Percentiles rank a stretch among this genome's conserved stretches.
Conservation (phyloP, 37 sponge, comb jelly and placozoan species). For the Axinella damicornis region DNA sequence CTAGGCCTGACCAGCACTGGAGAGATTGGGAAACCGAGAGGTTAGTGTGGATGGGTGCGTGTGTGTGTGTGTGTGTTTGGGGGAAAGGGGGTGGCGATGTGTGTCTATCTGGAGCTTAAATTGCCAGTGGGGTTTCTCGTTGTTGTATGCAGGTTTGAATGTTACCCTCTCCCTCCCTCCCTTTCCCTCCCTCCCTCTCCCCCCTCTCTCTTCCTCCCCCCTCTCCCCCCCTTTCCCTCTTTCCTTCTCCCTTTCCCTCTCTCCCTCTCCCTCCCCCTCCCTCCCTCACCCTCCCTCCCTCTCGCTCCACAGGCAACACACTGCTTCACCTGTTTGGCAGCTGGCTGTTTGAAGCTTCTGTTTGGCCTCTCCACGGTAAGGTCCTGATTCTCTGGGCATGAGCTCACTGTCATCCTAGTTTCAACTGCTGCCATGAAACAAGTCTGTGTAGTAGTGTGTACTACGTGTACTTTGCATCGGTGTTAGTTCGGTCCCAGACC, state of each 20-base stretch:
- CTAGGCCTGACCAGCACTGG: neutral
- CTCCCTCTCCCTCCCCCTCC: neutral
- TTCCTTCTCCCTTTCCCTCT: too few species aligned
- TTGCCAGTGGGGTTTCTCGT: too few species aligned
- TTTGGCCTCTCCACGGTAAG: slow-evolving; percentile 55
- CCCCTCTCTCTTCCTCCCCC: too few species aligned
- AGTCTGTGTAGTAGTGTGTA: too few species aligned
- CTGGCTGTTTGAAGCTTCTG: slow-evolving; percentile 91
- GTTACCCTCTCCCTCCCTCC: too few species aligned
- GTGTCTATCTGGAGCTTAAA: too few species aligned
- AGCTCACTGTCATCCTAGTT: neutral
- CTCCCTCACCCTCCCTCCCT: neutral
- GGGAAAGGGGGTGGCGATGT: neutral
- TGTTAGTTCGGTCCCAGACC: too few species aligned
- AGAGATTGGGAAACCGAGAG: slow-evolving; percentile 48
- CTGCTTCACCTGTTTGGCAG: slow-evolving; percentile 85
- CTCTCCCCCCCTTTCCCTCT: too few species aligned
- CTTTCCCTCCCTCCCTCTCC: too few species aligned
- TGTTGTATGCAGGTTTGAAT: too few species aligned
- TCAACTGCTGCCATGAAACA: neutral
- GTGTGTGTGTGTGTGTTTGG: neutral
- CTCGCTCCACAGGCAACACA: slow-evolving; percentile 63
- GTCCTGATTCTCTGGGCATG: neutral
- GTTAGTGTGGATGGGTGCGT: neutral
- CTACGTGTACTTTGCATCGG: too few species aligned